A percentile compares a stretch with the other conserved stretches of the same genome.
These are phyloP conservation scores for Ethmia dodecea DNA, from an alignment of 2,888 invertebrate species.

Conservation along the genomic window DNA sequence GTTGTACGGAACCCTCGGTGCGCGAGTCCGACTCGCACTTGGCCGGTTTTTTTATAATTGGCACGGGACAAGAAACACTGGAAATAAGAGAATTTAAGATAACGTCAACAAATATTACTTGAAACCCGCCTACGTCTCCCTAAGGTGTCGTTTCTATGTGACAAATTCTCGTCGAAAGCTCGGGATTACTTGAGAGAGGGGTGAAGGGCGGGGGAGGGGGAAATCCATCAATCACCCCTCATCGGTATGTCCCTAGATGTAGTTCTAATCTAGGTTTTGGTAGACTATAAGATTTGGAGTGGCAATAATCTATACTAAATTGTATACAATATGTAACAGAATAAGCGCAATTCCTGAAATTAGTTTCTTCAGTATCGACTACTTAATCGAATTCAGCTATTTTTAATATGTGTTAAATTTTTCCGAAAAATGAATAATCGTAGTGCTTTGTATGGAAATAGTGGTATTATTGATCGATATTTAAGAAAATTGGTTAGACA, in stretches of 20 bases:
- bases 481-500: no score
- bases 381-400: no score
- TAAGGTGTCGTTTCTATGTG: constrained; percentile 44
- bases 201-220: constrained; percentile 11
- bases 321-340: no score
- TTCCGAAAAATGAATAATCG: no score
- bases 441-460: no score
- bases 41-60: no score
- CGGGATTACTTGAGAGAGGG: constrained; percentile 34
- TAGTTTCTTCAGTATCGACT: no score
- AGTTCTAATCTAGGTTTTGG: constrained; percentile 29
- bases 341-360: no score
- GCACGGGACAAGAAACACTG: background rate
- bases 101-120: constrained; percentile 16
- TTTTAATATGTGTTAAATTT: no score
- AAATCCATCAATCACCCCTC: constrained; percentile 50
- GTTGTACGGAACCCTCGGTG: no score
- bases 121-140: constrained; percentile 25
- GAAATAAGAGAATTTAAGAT: constrained; percentile 3
- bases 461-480: no score
- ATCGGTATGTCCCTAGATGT: constrained; percentile 29
- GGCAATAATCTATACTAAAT: constrained; percentile 25
- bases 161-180: constrained; percentile 48
- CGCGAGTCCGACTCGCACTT: no score
- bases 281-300: constrained; percentile 15